phyloP scores from a whole-genome alignment of 1,140 invertebrate species.

The Diachasmimorpha longicaudata region DNA sequence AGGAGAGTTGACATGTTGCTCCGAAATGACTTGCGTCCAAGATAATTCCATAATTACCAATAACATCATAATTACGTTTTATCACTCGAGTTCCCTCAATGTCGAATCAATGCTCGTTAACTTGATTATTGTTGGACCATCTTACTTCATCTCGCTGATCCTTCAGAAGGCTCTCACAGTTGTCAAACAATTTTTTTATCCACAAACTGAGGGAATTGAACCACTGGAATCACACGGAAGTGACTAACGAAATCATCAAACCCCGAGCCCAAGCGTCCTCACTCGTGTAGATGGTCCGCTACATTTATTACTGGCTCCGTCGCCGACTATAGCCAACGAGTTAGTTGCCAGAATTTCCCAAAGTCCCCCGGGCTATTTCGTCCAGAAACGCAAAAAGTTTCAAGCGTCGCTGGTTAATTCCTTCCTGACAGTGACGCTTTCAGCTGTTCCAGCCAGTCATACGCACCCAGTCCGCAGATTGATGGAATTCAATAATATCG shows the following conservation, averaged over 20 bases:
- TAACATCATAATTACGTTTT: too few species aligned
- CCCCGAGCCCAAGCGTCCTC: slow-evolving; percentile 9
- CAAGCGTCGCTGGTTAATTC: not conserved
- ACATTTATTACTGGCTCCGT: slow-evolving; percentile 36
- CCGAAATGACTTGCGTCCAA: too few species aligned
- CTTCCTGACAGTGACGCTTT: not conserved
- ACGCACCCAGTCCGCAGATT: not conserved
- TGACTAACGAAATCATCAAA: not conserved
- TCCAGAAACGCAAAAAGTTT: slow-evolving; percentile 4
- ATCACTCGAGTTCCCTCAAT: too few species aligned
- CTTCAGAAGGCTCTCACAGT: not conserved
- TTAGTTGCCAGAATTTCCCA: slow-evolving; percentile 30
- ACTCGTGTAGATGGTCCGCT: slow-evolving; percentile 20
- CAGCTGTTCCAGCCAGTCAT: not conserved
- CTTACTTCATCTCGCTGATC: too few species aligned
- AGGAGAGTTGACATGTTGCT: too few species aligned
- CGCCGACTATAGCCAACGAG: slow-evolving; percentile 14
- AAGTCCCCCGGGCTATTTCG: slow-evolving; percentile 14
- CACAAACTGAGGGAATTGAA: not conserved
- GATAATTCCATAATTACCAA: too few species aligned
- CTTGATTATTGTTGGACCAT: too few species aligned
- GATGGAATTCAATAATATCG: not conserved
- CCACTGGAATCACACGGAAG: slow-evolving; percentile 4
- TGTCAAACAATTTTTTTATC: not conserved
- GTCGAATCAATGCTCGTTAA: too few species aligned